A percentile compares a stretch with the other conserved stretches of the same genome.
These are phyloP conservation scores for Channa striata DNA, from an alignment of 2,797 vertebrate genomes.

Conservation along the genomic window DNA sequence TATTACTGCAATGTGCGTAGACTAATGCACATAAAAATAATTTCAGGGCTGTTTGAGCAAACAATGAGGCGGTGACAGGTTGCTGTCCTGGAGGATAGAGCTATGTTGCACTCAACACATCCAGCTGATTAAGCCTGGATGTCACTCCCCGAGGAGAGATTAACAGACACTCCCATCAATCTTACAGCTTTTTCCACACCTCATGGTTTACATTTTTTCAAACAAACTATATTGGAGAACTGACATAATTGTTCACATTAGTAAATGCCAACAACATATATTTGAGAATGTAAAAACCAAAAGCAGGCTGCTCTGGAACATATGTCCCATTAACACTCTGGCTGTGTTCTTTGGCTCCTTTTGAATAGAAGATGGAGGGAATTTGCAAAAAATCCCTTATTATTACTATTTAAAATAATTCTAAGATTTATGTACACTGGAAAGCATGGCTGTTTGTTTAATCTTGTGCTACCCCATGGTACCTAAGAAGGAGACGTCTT, in stretches of 20 bases:
- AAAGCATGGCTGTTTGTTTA: neutral
- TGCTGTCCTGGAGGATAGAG: constrained; percentile 27
- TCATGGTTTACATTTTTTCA: constrained; percentile 38
- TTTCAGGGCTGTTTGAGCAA: constrained; percentile 23
- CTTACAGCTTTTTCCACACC: constrained; percentile 38
- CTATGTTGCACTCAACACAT: constrained; percentile 35
- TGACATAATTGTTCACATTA: constrained; percentile 16
- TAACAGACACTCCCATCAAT: constrained; percentile 62
- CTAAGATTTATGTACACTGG: neutral
- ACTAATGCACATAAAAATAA: constrained; percentile 31
- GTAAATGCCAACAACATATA: neutral
- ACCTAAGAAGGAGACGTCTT: constrained; percentile 21
- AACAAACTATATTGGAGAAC: constrained; percentile 32
- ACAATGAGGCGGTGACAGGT: too few relatives aligned
- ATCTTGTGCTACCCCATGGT: neutral
- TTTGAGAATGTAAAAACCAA: too few relatives aligned
- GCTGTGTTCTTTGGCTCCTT: neutral
- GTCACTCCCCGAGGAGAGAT: constrained; percentile 43
- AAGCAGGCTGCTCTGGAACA: constrained; percentile 30
- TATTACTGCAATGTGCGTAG: constrained; percentile 11
- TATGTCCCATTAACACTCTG: constrained; percentile 31
- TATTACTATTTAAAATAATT: neutral
- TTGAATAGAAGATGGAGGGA: neutral
- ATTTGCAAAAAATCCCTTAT: neutral
- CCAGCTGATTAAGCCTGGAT: constrained; percentile 53